Evolutionary conservation across 2,888 invertebrate species (phyloP), one percentile per base, ranked within the genome.

Genomic region (Phorcus lineatus): DNA sequence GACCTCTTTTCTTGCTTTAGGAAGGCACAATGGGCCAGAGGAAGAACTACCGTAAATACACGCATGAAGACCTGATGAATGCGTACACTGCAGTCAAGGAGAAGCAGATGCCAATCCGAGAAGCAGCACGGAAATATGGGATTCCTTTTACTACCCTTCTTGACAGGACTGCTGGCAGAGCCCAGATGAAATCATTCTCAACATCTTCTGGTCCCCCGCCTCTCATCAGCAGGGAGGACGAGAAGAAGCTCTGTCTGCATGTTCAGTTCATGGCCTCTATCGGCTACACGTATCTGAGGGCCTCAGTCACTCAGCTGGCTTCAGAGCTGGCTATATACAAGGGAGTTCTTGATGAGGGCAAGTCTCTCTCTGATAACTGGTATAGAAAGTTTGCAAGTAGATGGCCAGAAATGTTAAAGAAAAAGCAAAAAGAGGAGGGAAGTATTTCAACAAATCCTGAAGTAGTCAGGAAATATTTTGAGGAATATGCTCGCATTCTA

Each of bases 11-110:
- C 11, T 47, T 47, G 47, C 19, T 24, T 24, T 40, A 70, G 70
- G 70, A 70, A 31, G 70, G 70, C 2, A 70, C 70, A 36, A 36
- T 36, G n/a, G 70, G 70, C 4, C 70, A 70, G 70, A 70, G 70
- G 36, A 70, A 70, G 70, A 70, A 70, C 40, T 70, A 70, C 36
- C 70, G 70, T 16, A 70, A 70, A 9, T 70, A 70, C 70, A 40
- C n/a, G 1, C 70, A 70, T 19, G 70, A 70, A 1, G 40, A 22
- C 36, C 31, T 70, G 70, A 11, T 70, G 17, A 70, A 70, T 4
- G 70, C 70, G 17, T 70, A 70, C 70, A 70, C 19, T n/a, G 70
- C 70, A 17, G 70, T 70, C 4, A 70, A 70, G 36, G 70, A 31
- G 11, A 36, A 36, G n/a, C 19, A 36, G 36, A 70, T 70, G 70